Evolutionary conservation across 2,797 vertebrate species (phyloP), one percentile per base, ranked within the genome.

Genomic region (Huso huso): DNA sequence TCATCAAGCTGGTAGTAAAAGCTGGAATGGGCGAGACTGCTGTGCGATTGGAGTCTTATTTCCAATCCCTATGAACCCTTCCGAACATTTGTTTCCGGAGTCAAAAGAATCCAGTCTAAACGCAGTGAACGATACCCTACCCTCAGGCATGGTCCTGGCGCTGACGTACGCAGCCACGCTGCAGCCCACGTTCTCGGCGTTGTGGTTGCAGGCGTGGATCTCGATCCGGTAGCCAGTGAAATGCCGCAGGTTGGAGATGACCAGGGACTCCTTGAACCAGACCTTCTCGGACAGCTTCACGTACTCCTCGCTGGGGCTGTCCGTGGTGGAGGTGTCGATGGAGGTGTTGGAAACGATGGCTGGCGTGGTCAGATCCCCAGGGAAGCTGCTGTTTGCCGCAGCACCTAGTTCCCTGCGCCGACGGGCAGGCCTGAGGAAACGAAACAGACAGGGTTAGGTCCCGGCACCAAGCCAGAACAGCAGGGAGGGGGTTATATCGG

Each of bases 171-270:
- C 90, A 0, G 95, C 90, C 68, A 96, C 87, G 4, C 96, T 96
- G 82, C 96, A 99, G 50, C 90, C 84, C 1, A 83, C 81, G 0
- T 74, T 72, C 0, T 92, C 88, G 0, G 79, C 74, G 0, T 81
- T 87, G 8, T 95, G 88, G 83, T 98, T 99, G 76, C 97, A 99
- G 10, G 95, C 96, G 68, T 94, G 94, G 72, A 99, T 93, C 85
- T 99, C 95, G 0, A 99, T 98, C 77, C 95, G 93, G 93, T 98
- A 98, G 15, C 93, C 94, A 0, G 95, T 98, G 66, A 99, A 99
- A 78, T 99, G 96, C 0, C 89, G 90, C 74, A 99, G 86, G 74
- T 89, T 91, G 0, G 95, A 94, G 79, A 99, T 97, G 69, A 97
- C 91, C 8, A 93, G 78, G 0, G 92, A 93, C 80, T 99, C 96